These are phyloP conservation scores for Mythimna lalbum DNA, from an alignment of 2,888 invertebrate genomes.

Conservation along the genomic window DNA sequence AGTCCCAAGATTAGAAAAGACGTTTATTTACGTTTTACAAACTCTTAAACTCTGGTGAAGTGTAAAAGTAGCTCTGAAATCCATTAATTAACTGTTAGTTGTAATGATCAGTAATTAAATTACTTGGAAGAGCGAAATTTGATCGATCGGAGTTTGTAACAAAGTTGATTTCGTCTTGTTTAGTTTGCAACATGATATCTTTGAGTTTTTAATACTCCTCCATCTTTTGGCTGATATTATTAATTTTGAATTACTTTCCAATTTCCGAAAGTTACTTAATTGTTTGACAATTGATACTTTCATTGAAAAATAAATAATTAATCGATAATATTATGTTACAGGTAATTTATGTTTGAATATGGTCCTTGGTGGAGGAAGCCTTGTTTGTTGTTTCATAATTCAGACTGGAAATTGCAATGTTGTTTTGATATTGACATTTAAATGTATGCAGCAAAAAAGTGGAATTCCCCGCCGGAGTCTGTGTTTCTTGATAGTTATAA, in stretches of 20 bases:
- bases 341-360: background rate
- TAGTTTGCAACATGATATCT: constrained; percentile 58
- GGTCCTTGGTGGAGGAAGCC: background rate
- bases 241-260: constrained; percentile 46
- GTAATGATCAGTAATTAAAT: constrained; percentile 69
- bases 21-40: constrained; percentile 66
- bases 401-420: background rate
- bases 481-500: too few relatives aligned
- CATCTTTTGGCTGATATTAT: constrained; percentile 38
- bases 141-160: constrained; percentile 66
- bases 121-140: constrained; percentile 65
- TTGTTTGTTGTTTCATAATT: background rate
- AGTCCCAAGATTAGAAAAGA: constrained; percentile 53
- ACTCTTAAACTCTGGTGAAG: constrained; percentile 58
- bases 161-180: constrained; percentile 63
- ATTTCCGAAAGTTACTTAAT: constrained; percentile 22
- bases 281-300: constrained; percentile 21
- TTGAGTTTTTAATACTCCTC: constrained; percentile 52
- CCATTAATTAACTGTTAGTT: constrained; percentile 70
- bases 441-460: background rate
- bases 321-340: constrained; percentile 34
- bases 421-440: background rate
- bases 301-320: constrained; percentile 1
- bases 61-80: constrained; percentile 62
- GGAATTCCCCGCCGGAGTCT: too few relatives aligned